phyloP scores from a whole-genome alignment of 2,888 invertebrate species.

The Cyclophora albipunctata region DNA sequence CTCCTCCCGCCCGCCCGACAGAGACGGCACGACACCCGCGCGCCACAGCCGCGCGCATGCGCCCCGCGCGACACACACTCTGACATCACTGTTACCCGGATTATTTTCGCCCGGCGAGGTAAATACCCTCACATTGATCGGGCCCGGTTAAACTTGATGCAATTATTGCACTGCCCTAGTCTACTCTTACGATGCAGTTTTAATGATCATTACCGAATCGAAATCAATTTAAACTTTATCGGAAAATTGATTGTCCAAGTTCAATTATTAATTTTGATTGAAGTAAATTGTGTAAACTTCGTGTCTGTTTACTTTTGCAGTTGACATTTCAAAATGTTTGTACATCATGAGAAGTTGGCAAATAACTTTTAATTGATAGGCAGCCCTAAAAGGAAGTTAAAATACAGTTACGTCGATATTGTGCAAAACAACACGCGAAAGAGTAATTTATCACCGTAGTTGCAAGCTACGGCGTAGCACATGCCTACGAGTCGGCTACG shows the following conservation, averaged over 20 bases:
- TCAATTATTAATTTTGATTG: no score
- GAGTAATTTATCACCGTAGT: conserved; percentile 9
- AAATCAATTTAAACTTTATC: conserved; percentile 2
- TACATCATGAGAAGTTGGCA: no score
- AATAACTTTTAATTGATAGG: no score
- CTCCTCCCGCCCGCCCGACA: not conserved
- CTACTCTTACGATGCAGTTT: conserved; percentile 60
- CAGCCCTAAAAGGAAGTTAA: no score
- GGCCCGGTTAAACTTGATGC: conserved; percentile 71
- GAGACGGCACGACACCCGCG: conserved; percentile 1
- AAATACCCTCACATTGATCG: conserved; percentile 76
- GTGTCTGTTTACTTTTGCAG: no score
- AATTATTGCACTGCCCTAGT: conserved; percentile 73
- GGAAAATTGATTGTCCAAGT: no score
- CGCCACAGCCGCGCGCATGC: conserved; percentile 34
- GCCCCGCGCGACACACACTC: conserved; percentile 27
- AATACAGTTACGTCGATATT: not conserved
- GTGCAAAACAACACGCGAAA: conserved; percentile 5
- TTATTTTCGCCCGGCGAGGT: conserved; percentile 74
- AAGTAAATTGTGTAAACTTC: no score
- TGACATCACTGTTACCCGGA: conserved; percentile 73
- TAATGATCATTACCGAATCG: conserved; percentile 31
- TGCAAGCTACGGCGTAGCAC: conserved; percentile 7
- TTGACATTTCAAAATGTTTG: no score
- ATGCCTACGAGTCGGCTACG: not conserved